Evolutionary conservation across 92 coral and sea anemone species (phyloP), one percentile per base, ranked within the genome.

Genomic region (Isaurus tuberculatus): DNA sequence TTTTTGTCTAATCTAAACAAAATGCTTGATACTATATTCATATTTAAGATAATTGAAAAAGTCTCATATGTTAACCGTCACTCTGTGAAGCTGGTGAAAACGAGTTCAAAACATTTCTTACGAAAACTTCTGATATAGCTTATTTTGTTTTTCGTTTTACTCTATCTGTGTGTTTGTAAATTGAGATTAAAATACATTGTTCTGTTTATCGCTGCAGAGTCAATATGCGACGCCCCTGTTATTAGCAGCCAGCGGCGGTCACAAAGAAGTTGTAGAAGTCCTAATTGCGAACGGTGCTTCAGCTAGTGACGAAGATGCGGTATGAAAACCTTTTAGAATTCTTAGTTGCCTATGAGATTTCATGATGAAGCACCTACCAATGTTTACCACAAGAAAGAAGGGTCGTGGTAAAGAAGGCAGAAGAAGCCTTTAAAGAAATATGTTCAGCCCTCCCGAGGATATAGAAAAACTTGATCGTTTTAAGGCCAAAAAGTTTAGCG

Each of bases 191-290:
- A 20, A 19, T 40, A 13, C 7, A 40, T 7, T 4, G 46, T 6
- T 40, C 46, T 22, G 25, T 55, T 15, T 55, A 17, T 55, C 7
- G 20, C 60, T 85, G n/a, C 89, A 96, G 99, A 92, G 90, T 17
- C 94, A 91, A 79, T 91, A 93, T 75, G 94, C 99, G 22, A 94
- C 99, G 83, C 99, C 99, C 75, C 70, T 96, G 75, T 87, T 94
- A 65, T 95, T 96, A n/a, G 99, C 99, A 66, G 97, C 99, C 81
- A 87, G 98, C 86, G 99, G 99, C 37, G 99, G 99, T 8, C 99
- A 96, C 89, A 88, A 94, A 79, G 98, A 86, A 44, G 99, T 96
- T 16, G 99, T 96, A 19, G 97, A 94, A 81, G 99, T 96, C 63
- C 81, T 96, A 85, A 86, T 96, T 19, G 87, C 87, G 5, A 89